Base-by-base conservation (phyloP, 2,113 vertebrate species). In the Pipra filicauda region DNA sequence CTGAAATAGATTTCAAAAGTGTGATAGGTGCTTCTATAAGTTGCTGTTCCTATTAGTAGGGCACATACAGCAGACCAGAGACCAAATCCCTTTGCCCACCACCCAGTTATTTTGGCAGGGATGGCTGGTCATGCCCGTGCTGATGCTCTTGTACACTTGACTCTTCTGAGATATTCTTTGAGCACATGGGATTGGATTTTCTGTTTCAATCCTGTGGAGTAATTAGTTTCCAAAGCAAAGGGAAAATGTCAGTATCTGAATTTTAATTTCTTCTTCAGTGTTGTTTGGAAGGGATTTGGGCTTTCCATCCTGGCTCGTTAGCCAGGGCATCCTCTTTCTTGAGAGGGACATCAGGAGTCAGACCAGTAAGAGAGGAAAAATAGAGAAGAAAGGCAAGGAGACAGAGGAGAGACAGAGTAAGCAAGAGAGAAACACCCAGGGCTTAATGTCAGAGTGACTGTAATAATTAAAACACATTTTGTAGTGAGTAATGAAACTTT, bases 401-500 rank as follows among this genome's bases (percentile, higher is more conserved):
- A 55, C 6, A 4, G 78, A 88, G 66, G 61, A 89, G 79, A 91
- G 62, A 83, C 66, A 88, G 79, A 87, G 66, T 69, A 41, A 88
- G 87, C 81, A 85, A 82, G 76, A 92, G 70, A 95, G 82, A 93
- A 96, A 95, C 91, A 96, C 90, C 61, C 92, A 93, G 89, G 62
- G 93, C 84, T 91, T 95, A 73, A 61, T 84, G 37, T 97, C 89
- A 93, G 83, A 95, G 79, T 2, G 61, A 89, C 86, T 96, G 85
- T 87, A 95, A 91, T 96, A 95, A 96, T 97, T 94, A 84, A 97
- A 88, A 77, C 76, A 69, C 79, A 76, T 91, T 89, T 91, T 88
- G 77, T 77, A 96, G 89, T 95, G 58, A 96, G 81, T 94, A 96
- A 91, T 96, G 95, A 95, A 91, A 96, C 93, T 84, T 97, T 97